Evolutionary conservation across 2,797 vertebrate species (phyloP).

Genomic region (Amblyraja radiata): DNA sequence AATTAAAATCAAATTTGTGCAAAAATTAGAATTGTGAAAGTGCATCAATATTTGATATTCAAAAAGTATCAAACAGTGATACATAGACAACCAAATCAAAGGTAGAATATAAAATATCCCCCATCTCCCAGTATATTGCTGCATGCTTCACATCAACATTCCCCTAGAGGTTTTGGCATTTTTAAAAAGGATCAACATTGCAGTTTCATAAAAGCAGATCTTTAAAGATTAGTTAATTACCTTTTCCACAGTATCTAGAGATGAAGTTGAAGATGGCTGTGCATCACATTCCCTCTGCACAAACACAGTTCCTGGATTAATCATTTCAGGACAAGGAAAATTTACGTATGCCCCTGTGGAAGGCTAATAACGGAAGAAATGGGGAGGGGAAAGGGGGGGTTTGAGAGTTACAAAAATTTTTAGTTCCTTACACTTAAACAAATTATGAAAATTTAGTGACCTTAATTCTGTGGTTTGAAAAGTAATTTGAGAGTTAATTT

Average conservation of each 20-base stretch:
- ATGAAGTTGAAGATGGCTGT: constrained; percentile 45
- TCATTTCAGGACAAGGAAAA: constrained; percentile 46
- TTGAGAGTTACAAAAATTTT: neutral
- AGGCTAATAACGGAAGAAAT: neutral
- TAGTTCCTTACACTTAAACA: neutral
- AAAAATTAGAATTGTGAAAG: neutral
- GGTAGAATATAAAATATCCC: neutral
- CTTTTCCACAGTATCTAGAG: constrained; percentile 56
- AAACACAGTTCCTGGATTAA: constrained; percentile 50
- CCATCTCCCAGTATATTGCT: neutral
- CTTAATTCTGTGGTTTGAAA: neutral
- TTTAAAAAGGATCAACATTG: neutral
- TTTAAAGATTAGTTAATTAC: constrained; percentile 45
- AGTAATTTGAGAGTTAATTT: neutral
- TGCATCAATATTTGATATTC: neutral
- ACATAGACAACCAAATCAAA: neutral
- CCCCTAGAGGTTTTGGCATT: neutral
- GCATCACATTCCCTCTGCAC: constrained; percentile 50
- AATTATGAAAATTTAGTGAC: neutral
- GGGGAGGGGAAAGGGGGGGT: too few species aligned
- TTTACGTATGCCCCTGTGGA: neutral
- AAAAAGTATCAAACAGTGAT: neutral
- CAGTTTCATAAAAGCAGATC: neutral
- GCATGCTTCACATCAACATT: neutral
- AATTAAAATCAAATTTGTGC: neutral